Evolutionary conservation across 2,888 invertebrate species (phyloP).

Genomic region (Pollenia labialis): DNA sequence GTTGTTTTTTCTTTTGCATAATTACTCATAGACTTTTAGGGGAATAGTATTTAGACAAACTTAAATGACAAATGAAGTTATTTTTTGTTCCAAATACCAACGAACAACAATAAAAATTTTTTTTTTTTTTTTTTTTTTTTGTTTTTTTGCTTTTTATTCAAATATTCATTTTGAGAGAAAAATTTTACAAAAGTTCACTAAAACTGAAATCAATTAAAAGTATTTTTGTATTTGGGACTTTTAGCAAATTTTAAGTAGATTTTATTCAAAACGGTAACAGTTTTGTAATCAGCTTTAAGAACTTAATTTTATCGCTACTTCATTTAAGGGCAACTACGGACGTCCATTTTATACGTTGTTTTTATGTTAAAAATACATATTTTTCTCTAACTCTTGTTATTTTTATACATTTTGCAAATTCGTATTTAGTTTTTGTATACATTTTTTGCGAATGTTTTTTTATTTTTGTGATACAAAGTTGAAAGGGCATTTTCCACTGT

Average conservation of each 20-base stretch:
- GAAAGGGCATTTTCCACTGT: constrained; percentile 38
- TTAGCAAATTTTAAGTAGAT: constrained; percentile 10
- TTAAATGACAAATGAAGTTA: constrained; percentile 69
- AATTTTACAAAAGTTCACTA: constrained; percentile 7
- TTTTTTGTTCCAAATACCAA: constrained; percentile 24
- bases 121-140: constrained; percentile 38
- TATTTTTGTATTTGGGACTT: constrained; percentile 39
- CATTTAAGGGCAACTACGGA: constrained; percentile 1
- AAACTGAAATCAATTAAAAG: constrained; percentile 69
- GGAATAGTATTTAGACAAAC: constrained; percentile 57
- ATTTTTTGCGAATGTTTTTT: not conserved
- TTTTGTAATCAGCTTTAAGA: constrained; percentile 42
- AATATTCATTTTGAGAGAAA: constrained; percentile 21
- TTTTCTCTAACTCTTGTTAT: not conserved
- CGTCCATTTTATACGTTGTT: constrained; percentile 9
- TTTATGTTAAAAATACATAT: not conserved
- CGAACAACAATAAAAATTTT: constrained; percentile 47
- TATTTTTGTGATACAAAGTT: constrained; percentile 38
- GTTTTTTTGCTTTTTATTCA: constrained; percentile 41
- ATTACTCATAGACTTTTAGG: constrained; percentile 65
- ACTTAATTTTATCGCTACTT: not conserved
- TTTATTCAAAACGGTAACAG: constrained; percentile 19
- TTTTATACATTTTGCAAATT: not conserved
- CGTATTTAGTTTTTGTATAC: not conserved
- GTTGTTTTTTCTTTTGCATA: constrained; percentile 48